Conservation (phyloP, 2,113 vertebrate genomes). For the Grammomys dolichurus region DNA sequence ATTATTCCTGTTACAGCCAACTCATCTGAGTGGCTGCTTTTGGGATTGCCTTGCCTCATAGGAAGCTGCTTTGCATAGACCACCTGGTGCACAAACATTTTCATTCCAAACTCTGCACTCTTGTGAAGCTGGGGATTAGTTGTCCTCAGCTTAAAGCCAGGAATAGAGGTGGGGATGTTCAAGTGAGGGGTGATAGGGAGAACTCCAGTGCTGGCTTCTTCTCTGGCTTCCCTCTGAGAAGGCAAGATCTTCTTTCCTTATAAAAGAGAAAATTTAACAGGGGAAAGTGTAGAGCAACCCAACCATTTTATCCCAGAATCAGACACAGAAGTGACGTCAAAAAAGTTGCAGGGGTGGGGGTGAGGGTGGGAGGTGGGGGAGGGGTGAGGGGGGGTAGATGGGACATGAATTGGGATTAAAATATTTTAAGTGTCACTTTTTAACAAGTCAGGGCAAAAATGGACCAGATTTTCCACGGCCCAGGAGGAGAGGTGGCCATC, state of each 20-base stretch:
- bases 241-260: neutral
- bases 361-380: neutral
- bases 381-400: neutral
- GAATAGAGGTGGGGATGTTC: neutral
- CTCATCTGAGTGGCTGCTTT: conserved; percentile 66
- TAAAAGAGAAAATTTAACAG: conserved; percentile 34
- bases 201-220: neutral
- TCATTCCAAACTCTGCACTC: conserved; percentile 35
- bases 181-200: neutral
- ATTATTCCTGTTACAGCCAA: conserved; percentile 69
- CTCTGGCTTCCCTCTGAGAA: neutral
- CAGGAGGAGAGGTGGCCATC: neutral
- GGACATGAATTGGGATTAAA: conserved; percentile 21
- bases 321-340: conserved; percentile 3
- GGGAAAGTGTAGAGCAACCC: neutral
- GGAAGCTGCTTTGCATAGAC: conserved; percentile 69
- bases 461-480: neutral
- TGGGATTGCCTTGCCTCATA: conserved; percentile 57
- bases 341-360: neutral
- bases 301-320: neutral
- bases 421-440: conserved; percentile 43
- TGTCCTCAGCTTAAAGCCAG: neutral
- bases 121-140: conserved; percentile 35
- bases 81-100: conserved; percentile 64
- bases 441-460: conserved; percentile 27